Conservation (phyloP, 2,113 vertebrate genomes). For the Pitta sordida region DNA sequence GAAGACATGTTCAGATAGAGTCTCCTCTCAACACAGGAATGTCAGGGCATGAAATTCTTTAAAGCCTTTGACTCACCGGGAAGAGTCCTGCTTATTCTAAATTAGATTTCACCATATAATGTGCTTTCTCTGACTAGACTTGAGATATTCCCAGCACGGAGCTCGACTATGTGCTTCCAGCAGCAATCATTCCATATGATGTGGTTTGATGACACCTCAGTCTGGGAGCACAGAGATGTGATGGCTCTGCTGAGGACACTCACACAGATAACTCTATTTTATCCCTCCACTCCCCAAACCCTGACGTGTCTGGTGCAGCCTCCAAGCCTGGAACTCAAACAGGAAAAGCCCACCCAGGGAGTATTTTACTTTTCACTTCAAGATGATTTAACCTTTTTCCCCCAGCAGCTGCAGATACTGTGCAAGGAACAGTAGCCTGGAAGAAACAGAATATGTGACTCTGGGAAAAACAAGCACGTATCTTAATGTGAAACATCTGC, state of each 20-base stretch:
- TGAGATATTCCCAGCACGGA: not conserved
- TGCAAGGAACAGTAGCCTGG: not conserved
- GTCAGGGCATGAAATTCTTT: not conserved
- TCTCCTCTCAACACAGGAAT: not conserved
- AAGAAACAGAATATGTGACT: not conserved
- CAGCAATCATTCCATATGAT: not conserved
- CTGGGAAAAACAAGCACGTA: not conserved
- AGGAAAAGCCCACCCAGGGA: not conserved
- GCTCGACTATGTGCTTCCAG: not conserved
- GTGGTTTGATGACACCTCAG: not conserved
- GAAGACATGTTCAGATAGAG: not conserved
- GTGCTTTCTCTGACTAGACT: not conserved
- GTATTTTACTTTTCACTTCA: not conserved
- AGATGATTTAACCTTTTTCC: not conserved
- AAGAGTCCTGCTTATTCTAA: not conserved
- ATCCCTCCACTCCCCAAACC: not conserved
- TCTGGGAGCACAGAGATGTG: not conserved
- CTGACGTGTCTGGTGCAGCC: not conserved
- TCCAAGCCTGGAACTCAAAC: not conserved
- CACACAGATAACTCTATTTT: not conserved
- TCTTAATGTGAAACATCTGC: not conserved
- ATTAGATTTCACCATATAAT: not conserved
- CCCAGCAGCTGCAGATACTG: not conserved
- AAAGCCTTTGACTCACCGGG: not conserved
- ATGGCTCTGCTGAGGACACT: fast-evolving